Evolutionary conservation across 2,888 invertebrate species (phyloP).

Genomic region (Latheticus oryzae): DNA sequence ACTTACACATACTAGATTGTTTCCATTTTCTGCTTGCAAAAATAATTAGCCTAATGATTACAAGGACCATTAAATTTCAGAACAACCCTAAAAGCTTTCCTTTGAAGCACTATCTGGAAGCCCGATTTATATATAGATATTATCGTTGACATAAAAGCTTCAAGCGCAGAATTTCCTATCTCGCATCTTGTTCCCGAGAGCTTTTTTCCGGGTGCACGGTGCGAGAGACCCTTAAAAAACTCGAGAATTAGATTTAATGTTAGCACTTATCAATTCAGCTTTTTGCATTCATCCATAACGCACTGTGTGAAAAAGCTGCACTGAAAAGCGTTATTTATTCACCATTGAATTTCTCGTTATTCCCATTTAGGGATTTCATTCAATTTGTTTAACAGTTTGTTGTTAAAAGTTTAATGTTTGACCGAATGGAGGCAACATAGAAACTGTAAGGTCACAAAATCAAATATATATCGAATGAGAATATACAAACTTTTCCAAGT

Average conservation of each 20-base stretch:
- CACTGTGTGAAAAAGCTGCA: not conserved
- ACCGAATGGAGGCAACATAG: slow-evolving; percentile 1
- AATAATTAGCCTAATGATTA: slow-evolving; percentile 32
- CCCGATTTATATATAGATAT: slow-evolving; percentile 26
- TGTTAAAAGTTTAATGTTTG: slow-evolving; percentile 6
- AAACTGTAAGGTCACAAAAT: slow-evolving; percentile 13
- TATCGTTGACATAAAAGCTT: slow-evolving; percentile 29
- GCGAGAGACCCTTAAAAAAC: not conserved
- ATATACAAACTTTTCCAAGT: slow-evolving; percentile 11
- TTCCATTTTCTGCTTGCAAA: too few species aligned
- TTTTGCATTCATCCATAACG: too few species aligned
- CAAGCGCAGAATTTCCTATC: slow-evolving; percentile 15
- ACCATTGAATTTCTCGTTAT: not conserved
- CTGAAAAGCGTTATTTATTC: slow-evolving; percentile 5
- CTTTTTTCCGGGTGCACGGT: slow-evolving; percentile 4
- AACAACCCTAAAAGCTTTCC: slow-evolving; percentile 28
- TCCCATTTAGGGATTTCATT: slow-evolving; percentile 8
- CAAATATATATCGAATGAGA: slow-evolving; percentile 17
- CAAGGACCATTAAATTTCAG: slow-evolving; percentile 12
- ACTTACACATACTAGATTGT: too few species aligned
- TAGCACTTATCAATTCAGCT: slow-evolving; percentile 12
- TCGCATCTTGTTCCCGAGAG: slow-evolving; percentile 14
- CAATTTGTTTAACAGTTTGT: slow-evolving; percentile 13
- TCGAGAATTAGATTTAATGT: slow-evolving; percentile 20
- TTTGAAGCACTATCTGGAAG: slow-evolving; percentile 24